A percentile compares a stretch with the other conserved stretches of the same genome.
Conservation (phyloP, 1,140 invertebrate genomes). For the Caenorhabditis tropicalis region DNA sequence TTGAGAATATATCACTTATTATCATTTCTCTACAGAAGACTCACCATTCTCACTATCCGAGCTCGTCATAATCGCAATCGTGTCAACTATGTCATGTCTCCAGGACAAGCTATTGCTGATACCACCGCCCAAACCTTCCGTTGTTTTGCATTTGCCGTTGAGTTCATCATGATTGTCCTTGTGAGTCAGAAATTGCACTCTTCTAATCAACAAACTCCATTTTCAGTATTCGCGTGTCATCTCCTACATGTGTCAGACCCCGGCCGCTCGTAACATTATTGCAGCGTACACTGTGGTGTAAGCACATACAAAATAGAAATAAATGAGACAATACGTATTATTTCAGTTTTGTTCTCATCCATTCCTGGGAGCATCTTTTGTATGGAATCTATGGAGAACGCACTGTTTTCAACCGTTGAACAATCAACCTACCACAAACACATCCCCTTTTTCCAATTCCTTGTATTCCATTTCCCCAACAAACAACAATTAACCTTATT, state of each 20-base stretch:
- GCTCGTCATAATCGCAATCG: background rate
- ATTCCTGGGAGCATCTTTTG: background rate
- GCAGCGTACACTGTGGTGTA: background rate
- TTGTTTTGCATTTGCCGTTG: background rate
- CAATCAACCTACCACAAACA: background rate
- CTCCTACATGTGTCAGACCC: background rate
- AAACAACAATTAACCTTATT: too few relatives aligned
- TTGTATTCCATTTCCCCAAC: background rate
- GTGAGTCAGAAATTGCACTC: background rate
- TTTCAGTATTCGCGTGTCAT: conserved; percentile 3
- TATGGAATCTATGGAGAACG: background rate
- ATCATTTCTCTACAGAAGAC: too few relatives aligned
- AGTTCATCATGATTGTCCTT: background rate
- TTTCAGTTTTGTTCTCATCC: background rate
- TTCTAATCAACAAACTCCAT: background rate
- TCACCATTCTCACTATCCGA: background rate
- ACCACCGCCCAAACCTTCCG: background rate
- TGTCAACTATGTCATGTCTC: background rate
- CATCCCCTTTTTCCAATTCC: background rate
- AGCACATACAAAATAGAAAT: background rate
- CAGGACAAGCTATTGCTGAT: background rate
- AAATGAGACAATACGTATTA: background rate
- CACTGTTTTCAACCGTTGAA: background rate
- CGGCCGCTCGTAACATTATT: background rate
- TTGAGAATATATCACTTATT: too few relatives aligned